phyloP scores from a whole-genome alignment of 2,113 vertebrate genomes.

The Calcarius ornatus region DNA sequence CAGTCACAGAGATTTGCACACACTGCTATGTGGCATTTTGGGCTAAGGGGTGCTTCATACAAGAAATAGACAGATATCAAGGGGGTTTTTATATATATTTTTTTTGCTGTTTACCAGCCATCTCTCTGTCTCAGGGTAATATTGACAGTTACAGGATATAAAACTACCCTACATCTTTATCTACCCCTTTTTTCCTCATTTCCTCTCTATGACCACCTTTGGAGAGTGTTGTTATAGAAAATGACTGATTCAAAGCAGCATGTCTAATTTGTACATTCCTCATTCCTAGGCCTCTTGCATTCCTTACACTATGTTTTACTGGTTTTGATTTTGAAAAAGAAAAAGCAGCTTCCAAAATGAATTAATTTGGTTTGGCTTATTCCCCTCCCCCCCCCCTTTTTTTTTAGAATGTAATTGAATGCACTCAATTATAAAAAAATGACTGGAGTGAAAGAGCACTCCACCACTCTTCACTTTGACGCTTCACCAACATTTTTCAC shows the following conservation, averaged over 20 bases:
- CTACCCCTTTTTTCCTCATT: not conserved
- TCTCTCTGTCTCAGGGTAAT: not conserved
- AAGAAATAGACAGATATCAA: not conserved
- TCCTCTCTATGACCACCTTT: not conserved
- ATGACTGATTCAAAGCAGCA: not conserved
- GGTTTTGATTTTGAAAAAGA: not conserved
- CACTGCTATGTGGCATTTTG: not conserved
- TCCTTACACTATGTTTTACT: not conserved
- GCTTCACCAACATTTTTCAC: not conserved
- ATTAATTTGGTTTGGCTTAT: not conserved
- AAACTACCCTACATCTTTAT: not conserved
- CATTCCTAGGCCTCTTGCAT: not conserved
- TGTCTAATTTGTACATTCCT: not conserved
- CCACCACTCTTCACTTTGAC: not conserved
- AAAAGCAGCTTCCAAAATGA: not conserved
- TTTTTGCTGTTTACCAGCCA: not conserved
- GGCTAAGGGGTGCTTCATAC: not conserved
- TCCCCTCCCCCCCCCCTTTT: accelerated
- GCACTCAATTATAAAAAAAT: not conserved
- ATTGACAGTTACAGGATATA: not conserved
- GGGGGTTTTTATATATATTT: not conserved
- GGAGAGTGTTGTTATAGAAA: not conserved
- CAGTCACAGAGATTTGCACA: not conserved
- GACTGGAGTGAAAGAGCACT: not conserved
- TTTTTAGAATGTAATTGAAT: not conserved